A percentile compares a stretch with the other conserved stretches of the same genome.
Evolutionary conservation across 2,797 vertebrate species (phyloP).

Genomic region (Gymnoscopelus microlampas): DNA sequence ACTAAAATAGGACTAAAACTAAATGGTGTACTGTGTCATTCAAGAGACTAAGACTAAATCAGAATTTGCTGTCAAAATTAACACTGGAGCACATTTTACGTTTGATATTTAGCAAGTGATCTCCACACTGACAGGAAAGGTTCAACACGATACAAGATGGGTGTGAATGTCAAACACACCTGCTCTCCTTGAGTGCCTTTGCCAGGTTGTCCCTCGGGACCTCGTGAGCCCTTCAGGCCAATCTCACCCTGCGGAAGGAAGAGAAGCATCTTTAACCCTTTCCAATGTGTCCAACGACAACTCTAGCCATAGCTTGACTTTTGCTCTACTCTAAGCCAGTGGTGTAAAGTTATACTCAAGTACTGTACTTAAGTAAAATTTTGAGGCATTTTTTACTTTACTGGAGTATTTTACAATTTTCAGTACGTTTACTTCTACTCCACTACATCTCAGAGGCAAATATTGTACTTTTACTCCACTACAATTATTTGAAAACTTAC

Average conservation of each 20-base stretch:
- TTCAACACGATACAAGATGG: not conserved
- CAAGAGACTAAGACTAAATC: too few relatives aligned
- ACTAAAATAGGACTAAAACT: too few relatives aligned
- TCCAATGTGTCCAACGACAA: not conserved
- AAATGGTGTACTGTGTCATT: too few relatives aligned
- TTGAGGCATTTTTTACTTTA: too few relatives aligned
- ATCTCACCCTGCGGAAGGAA: conserved; percentile 83
- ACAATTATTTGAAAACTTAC: too few relatives aligned
- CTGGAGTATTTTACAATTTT: too few relatives aligned
- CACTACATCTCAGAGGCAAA: not conserved
- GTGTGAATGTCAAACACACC: conserved; percentile 63
- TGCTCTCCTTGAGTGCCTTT: conserved; percentile 90
- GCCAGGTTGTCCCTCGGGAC: conserved; percentile 85
- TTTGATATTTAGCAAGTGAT: not conserved
- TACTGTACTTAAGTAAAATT: too few relatives aligned
- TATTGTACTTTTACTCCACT: too few relatives aligned
- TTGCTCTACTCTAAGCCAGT: not conserved
- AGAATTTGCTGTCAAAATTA: too few relatives aligned
- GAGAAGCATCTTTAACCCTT: not conserved
- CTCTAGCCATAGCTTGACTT: not conserved
- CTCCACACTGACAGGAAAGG: not conserved
- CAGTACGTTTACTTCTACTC: not conserved
- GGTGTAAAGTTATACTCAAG: too few relatives aligned
- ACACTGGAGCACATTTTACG: not conserved
- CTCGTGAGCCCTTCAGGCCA: conserved; percentile 84